These are phyloP conservation scores for Tachina lurida DNA, from an alignment of 2,888 invertebrate species.

Conservation along the genomic window DNA sequence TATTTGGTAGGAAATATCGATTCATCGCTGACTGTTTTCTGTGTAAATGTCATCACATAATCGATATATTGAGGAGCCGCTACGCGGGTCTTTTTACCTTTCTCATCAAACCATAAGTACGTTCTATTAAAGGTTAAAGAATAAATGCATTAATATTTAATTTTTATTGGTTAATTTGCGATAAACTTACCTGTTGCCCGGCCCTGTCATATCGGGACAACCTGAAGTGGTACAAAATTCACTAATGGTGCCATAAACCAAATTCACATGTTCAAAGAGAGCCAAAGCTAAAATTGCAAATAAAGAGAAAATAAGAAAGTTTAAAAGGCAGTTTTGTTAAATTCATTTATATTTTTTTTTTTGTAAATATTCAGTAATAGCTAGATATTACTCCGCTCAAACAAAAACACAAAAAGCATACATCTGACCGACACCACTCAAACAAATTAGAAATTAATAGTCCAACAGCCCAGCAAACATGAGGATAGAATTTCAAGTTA, in stretches of 20 bases:
- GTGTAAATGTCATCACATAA: conserved; percentile 99
- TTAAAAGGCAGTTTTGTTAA: conserved; percentile 2
- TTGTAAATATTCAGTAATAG: conserved; percentile 36
- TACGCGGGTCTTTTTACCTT: conserved; percentile 98
- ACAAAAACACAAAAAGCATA: not conserved
- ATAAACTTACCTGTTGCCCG: conserved; percentile 91
- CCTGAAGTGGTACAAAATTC: conserved; percentile 98
- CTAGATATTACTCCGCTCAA: not conserved
- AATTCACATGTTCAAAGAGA: conserved; percentile 99
- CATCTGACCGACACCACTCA: too few species aligned
- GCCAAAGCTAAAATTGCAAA: conserved; percentile 89
- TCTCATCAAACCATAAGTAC: conserved; percentile 99
- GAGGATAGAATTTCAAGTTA: too few species aligned
- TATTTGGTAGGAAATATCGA: conserved; percentile 99
- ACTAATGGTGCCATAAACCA: conserved; percentile 98
- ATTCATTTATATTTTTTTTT: not conserved
- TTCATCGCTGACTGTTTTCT: conserved; percentile 98
- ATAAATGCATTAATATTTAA: conserved; percentile 6
- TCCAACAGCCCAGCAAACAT: too few species aligned
- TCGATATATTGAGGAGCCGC: conserved; percentile 99
- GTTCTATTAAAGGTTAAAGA: conserved; percentile 85
- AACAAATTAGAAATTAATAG: too few species aligned
- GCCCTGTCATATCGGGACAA: conserved; percentile 98
- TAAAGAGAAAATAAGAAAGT: conserved; percentile 45
- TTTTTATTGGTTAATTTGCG: not conserved